Conservation (phyloP, 2,113 vertebrate species). For the Rhinopomastus cyanomelas region DNA sequence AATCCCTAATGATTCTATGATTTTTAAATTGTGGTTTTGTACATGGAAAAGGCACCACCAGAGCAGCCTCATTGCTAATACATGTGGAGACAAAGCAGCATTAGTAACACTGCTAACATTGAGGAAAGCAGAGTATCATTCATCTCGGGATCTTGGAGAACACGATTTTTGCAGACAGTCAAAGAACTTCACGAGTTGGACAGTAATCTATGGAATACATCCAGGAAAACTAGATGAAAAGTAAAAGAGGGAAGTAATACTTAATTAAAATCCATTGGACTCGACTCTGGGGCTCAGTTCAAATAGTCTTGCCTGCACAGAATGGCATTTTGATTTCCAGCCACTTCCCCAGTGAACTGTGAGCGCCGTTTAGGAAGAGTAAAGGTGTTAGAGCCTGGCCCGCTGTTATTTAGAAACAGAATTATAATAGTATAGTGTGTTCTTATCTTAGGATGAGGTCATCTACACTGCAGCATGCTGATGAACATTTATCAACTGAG, state of each 20-base stretch:
- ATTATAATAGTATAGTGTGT: constrained; percentile 61
- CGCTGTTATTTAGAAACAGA: constrained; percentile 57
- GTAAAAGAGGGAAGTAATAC: background rate
- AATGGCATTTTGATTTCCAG: background rate
- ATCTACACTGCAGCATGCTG: constrained; percentile 49
- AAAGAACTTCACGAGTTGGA: background rate
- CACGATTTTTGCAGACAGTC: background rate
- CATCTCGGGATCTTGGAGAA: background rate
- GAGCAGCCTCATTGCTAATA: background rate
- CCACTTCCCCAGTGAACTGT: background rate
- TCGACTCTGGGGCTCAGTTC: background rate
- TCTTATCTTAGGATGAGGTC: constrained; percentile 66
- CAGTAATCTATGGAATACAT: background rate
- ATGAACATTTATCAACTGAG: constrained; percentile 47
- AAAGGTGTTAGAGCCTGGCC: constrained; percentile 17
- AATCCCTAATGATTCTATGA: too few species aligned
- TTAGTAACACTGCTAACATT: background rate
- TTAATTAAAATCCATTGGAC: background rate
- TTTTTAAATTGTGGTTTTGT: background rate
- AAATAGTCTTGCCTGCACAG: background rate
- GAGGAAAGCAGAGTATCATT: background rate
- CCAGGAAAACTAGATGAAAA: background rate
- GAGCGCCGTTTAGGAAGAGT: background rate
- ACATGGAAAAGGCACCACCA: background rate
- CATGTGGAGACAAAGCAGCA: background rate